phyloP scores from a whole-genome alignment of 2,113 vertebrate species.

The Elephantulus edwardii region DNA sequence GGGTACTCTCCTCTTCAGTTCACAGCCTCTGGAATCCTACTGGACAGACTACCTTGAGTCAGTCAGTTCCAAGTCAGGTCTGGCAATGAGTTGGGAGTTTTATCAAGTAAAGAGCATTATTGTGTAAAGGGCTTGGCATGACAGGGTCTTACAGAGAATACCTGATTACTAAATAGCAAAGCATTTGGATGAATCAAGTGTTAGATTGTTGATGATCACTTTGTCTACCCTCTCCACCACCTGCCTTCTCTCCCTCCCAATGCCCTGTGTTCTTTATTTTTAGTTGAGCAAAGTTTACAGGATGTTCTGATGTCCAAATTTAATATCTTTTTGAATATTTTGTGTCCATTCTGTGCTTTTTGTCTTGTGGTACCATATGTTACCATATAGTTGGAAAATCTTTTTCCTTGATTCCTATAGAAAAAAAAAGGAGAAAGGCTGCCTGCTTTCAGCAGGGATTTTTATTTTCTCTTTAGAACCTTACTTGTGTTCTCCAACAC shows the following conservation, averaged over 20 bases:
- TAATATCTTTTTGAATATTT: conserved; percentile 28
- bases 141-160: not conserved
- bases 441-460: not conserved
- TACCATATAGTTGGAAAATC: not conserved
- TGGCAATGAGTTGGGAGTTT: too few relatives aligned
- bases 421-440: not conserved
- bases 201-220: not conserved
- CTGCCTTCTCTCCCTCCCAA: not conserved
- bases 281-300: not conserved
- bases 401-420: not conserved
- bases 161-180: not conserved
- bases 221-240: not conserved
- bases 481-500: not conserved
- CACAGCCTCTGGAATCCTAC: too few relatives aligned
- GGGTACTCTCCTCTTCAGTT: too few relatives aligned
- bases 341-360: conserved; percentile 11
- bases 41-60: too few relatives aligned
- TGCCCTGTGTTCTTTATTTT: not conserved
- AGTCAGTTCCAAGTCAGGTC: too few relatives aligned
- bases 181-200: not conserved
- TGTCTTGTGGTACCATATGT: not conserved
- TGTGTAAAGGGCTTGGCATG: too few relatives aligned
- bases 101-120: too few relatives aligned
- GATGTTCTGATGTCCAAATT: not conserved
- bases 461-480: not conserved